Percentiles rank a stretch among this genome's conserved stretches.
These are phyloP conservation scores for Scortum barcoo DNA, from an alignment of 2,113 vertebrate genomes.

Conservation along the genomic window DNA sequence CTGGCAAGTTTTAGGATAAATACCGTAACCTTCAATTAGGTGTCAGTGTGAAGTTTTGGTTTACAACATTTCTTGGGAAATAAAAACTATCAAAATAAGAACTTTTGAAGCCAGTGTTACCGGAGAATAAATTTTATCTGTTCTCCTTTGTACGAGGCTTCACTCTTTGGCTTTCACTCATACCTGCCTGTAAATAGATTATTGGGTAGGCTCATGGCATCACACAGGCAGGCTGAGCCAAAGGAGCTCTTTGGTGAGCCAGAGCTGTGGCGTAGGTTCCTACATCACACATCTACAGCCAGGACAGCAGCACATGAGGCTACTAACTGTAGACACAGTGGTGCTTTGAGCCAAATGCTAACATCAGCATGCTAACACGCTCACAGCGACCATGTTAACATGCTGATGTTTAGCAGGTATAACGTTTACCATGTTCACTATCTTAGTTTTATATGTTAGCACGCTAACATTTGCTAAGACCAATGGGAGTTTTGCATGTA, in stretches of 20 bases:
- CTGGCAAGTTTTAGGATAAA: conserved; percentile 62
- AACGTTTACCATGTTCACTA: background rate
- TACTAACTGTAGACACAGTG: background rate
- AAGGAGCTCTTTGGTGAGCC: conserved; percentile 2
- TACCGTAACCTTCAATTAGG: conserved; percentile 64
- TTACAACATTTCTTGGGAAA: conserved; percentile 23
- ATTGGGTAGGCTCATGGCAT: background rate
- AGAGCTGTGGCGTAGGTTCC: background rate
- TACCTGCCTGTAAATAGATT: conserved; percentile 3
- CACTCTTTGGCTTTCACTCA: conserved; percentile 22
- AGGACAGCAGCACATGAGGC: background rate
- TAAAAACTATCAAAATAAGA: conserved; percentile 12
- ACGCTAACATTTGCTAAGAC: background rate
- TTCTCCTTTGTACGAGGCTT: conserved; percentile 12
- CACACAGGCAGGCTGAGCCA: background rate
- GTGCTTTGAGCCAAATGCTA: background rate
- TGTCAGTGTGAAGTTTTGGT: conserved; percentile 45
- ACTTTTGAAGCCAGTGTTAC: conserved; percentile 25
- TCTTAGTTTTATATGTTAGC: background rate
- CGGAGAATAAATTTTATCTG: conserved; percentile 1
- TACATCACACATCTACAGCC: background rate
- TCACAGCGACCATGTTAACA: background rate
- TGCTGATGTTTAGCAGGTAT: background rate
- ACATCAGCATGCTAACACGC: background rate
- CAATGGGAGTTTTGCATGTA: background rate